Evolutionary conservation across 2,113 vertebrate species (phyloP).

Genomic region (Phyllostomus discolor): DNA sequence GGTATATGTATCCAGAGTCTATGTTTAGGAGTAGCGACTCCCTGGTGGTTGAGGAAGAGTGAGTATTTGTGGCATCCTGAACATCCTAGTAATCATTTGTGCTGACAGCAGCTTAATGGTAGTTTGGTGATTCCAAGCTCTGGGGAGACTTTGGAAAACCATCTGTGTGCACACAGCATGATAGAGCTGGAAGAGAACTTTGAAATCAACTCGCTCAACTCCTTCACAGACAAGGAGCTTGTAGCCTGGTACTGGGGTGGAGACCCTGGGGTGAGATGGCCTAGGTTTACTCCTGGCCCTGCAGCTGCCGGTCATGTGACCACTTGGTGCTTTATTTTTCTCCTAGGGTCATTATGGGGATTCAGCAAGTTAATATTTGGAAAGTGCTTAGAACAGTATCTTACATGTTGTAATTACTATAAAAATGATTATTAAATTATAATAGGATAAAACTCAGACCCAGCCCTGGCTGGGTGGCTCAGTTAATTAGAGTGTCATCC

Average conservation of each 20-base stretch:
- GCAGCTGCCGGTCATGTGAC: background rate
- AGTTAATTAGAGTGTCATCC: too few species aligned
- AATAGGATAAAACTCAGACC: background rate
- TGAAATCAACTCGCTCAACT: background rate
- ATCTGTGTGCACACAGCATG: too few species aligned
- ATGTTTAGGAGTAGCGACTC: background rate
- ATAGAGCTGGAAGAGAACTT: background rate
- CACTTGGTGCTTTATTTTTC: background rate
- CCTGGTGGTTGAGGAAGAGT: background rate
- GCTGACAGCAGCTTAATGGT: background rate
- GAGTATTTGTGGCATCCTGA: background rate
- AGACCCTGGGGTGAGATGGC: background rate
- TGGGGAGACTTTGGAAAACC: background rate
- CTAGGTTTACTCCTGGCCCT: background rate
- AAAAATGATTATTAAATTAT: constrained; percentile 5
- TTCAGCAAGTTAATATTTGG: background rate
- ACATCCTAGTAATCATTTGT: background rate
- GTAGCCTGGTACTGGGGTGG: background rate
- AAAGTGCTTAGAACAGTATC: background rate
- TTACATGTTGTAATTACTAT: background rate
- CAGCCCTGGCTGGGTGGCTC: background rate
- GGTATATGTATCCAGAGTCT: background rate
- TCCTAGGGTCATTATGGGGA: background rate
- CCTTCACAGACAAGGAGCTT: background rate
- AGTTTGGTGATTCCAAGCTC: background rate